Conservation (phyloP, 1,140 invertebrate genomes). For the Cherax quadricarinatus region DNA sequence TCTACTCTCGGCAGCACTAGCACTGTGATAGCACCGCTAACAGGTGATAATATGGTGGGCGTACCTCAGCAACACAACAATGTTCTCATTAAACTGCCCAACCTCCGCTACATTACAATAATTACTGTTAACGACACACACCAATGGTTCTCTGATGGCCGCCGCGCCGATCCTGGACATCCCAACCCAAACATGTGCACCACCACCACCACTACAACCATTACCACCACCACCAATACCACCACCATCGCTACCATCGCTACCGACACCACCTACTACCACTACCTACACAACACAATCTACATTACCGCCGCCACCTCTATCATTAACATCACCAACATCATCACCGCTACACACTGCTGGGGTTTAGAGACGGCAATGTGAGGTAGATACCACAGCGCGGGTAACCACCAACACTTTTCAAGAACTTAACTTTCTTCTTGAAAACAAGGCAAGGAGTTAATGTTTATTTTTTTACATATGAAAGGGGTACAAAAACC, state of each 20-base stretch:
- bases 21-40: constrained; percentile 1
- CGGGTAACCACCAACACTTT: too few species aligned
- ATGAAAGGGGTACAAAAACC: too few species aligned
- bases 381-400: too few species aligned
- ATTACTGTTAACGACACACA: constrained; percentile 29
- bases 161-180: not conserved
- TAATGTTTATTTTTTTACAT: too few species aligned
- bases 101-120: constrained; percentile 47
- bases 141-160: constrained; percentile 49
- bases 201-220: not conserved
- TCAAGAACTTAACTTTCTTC: too few species aligned
- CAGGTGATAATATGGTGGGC: constrained; percentile 11
- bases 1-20: not conserved
- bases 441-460: too few species aligned
- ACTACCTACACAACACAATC: not conserved
- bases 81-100: constrained; percentile 24
- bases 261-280: not conserved
- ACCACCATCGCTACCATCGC: not conserved
- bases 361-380: too few species aligned
- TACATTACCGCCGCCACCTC: not conserved
- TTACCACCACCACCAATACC: not conserved
- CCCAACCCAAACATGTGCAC: not conserved
- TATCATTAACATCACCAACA: too few species aligned
- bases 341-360: too few species aligned
- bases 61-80: constrained; percentile 10